A percentile compares a stretch with the other conserved stretches of the same genome.
phyloP scores from a whole-genome alignment of 2,797 vertebrate species.

The Ispidina lecontei region DNA sequence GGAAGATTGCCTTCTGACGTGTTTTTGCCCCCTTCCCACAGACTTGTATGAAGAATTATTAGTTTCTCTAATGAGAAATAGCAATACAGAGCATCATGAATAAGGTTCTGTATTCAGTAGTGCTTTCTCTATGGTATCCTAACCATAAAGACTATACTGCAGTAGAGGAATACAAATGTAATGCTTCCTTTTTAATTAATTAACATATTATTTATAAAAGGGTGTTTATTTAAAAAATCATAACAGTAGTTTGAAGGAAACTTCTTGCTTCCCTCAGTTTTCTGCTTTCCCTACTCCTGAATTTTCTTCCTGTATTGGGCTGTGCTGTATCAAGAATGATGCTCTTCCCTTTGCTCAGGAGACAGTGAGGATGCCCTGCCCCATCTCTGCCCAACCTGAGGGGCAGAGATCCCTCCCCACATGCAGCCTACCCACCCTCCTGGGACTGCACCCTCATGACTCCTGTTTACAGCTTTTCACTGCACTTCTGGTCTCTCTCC shows the following conservation, averaged over 20 bases:
- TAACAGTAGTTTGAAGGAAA: background rate
- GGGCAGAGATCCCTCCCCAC: background rate
- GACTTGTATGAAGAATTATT: background rate
- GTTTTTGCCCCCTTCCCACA: background rate
- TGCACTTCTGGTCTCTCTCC: background rate
- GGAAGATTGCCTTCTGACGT: background rate
- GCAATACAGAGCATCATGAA: background rate
- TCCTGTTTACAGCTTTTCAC: background rate
- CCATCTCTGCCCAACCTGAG: background rate
- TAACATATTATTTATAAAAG: background rate
- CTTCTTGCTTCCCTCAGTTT: background rate
- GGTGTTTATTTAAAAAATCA: background rate
- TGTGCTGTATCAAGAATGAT: background rate
- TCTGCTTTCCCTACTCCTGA: background rate
- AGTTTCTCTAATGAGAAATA: rapidly evolving
- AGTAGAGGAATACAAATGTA: background rate
- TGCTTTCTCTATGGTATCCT: background rate
- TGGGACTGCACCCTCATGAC: background rate
- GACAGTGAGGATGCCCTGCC: rapidly evolving
- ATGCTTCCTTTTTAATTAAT: background rate
- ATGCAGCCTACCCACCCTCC: background rate
- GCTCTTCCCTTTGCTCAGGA: background rate
- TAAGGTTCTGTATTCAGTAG: background rate
- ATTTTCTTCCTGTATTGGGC: background rate
- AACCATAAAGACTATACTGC: background rate